Conservation (phyloP, 1,140 invertebrate genomes). For the Chironomus striatipennis region DNA sequence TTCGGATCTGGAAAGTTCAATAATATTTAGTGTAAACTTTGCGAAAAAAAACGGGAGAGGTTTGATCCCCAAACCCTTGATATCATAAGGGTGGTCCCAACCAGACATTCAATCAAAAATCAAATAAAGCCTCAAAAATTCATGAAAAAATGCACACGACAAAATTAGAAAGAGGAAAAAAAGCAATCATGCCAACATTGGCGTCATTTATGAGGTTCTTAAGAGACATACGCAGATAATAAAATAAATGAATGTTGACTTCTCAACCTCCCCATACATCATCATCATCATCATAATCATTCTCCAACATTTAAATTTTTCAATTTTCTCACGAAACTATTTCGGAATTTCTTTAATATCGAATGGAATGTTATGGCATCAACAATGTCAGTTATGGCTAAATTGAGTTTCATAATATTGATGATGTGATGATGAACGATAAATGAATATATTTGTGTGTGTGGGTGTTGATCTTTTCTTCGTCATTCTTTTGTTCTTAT, state of each 20-base stretch:
- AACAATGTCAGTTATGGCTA: neutral
- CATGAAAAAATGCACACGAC: neutral
- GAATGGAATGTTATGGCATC: neutral
- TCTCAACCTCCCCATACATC: neutral
- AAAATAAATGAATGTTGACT: neutral
- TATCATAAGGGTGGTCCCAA: too few relatives aligned
- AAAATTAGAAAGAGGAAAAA: neutral
- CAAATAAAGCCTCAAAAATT: too few relatives aligned
- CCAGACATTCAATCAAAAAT: too few relatives aligned
- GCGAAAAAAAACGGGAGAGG: too few relatives aligned
- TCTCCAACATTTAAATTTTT: constrained; percentile 18
- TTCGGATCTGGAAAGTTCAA: too few relatives aligned
- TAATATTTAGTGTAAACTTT: too few relatives aligned
- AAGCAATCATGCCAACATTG: neutral
- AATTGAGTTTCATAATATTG: constrained; percentile 18
- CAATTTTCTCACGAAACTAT: constrained; percentile 22
- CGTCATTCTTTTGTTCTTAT: neutral
- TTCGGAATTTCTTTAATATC: constrained; percentile 22
- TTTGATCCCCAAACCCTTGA: too few relatives aligned
- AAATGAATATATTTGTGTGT: constrained; percentile 4
- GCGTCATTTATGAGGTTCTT: neutral
- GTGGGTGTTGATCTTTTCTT: constrained; percentile 12
- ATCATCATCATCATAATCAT: neutral
- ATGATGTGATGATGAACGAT: constrained; percentile 9
- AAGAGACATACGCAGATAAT: too few relatives aligned